A percentile compares a stretch with the other conserved stretches of the same genome.
These are phyloP conservation scores for Pandemis cinnamomeana DNA, from an alignment of 2,888 invertebrate species.

Conservation along the genomic window DNA sequence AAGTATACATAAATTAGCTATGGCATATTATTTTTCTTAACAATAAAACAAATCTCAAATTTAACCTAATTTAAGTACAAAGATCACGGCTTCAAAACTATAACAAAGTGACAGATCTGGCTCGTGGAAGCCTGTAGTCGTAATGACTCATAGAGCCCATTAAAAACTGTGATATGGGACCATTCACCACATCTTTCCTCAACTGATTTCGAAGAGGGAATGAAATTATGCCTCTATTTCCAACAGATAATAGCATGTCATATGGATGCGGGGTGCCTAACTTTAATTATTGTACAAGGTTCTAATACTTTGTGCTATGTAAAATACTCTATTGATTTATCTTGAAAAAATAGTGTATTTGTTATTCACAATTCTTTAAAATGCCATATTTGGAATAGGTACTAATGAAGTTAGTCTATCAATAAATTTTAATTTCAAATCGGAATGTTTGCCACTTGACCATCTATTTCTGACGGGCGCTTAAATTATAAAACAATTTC, in stretches of 20 bases:
- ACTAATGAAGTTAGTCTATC: constrained; percentile 48
- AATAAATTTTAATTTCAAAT: constrained; percentile 48
- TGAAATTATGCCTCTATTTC: background rate
- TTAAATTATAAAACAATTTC: constrained; percentile 52
- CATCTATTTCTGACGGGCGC: constrained; percentile 43
- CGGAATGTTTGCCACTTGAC: constrained; percentile 52
- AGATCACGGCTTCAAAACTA: constrained; percentile 49
- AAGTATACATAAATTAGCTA: constrained; percentile 79
- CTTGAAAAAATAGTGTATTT: constrained; percentile 46
- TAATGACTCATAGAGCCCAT: background rate
- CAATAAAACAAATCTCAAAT: constrained; percentile 66
- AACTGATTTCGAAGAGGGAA: background rate
- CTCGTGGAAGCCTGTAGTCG: background rate
- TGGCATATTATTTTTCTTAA: constrained; percentile 79
- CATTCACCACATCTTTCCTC: background rate
- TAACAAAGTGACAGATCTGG: constrained; percentile 23
- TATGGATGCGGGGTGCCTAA: background rate
- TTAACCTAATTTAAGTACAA: constrained; percentile 77
- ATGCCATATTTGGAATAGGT: constrained; percentile 20
- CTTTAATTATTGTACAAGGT: constrained; percentile 31
- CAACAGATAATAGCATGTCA: background rate
- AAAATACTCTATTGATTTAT: constrained; percentile 38
- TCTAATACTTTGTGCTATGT: constrained; percentile 36
- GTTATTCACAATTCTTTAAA: constrained; percentile 33
- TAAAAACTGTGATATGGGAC: background rate